Percentiles rank a stretch among this genome's conserved stretches.
phyloP scores from a whole-genome alignment of 2,888 invertebrate species.

The Nebria salina region DNA sequence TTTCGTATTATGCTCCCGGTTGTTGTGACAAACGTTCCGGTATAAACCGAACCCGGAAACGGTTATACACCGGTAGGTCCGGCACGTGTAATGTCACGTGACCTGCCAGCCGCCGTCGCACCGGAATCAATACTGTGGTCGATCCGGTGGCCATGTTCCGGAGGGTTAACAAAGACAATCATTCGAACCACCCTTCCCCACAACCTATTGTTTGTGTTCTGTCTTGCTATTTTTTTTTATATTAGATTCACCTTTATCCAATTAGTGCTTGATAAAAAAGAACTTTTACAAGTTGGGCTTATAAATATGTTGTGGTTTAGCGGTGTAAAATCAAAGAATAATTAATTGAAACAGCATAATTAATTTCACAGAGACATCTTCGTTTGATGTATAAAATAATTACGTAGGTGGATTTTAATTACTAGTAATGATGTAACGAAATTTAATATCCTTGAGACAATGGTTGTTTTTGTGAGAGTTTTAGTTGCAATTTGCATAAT shows the following conservation, averaged over 20 bases:
- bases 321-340: too few relatives aligned
- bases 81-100: conserved; percentile 45
- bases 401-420: too few relatives aligned
- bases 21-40: neutral
- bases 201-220: neutral
- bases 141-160: conserved; percentile 45
- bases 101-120: conserved; percentile 27
- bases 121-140: conserved; percentile 46
- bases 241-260: neutral
- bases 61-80: conserved; percentile 9
- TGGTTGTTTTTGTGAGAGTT: too few relatives aligned
- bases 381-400: too few relatives aligned
- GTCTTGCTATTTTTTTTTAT: neutral
- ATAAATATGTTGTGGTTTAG: too few relatives aligned
- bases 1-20: neutral
- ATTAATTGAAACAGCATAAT: too few relatives aligned
- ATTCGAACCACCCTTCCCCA: neutral
- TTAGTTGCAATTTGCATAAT: too few relatives aligned
- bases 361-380: too few relatives aligned
- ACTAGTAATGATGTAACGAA: too few relatives aligned
- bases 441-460: too few relatives aligned
- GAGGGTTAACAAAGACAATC: conserved; percentile 39
- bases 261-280: neutral
- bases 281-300: too few relatives aligned
- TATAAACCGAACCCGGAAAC: conserved; percentile 5